Base-by-base conservation (phyloP, 2,797 vertebrate genomes). In the Tiaroga cobitis region DNA sequence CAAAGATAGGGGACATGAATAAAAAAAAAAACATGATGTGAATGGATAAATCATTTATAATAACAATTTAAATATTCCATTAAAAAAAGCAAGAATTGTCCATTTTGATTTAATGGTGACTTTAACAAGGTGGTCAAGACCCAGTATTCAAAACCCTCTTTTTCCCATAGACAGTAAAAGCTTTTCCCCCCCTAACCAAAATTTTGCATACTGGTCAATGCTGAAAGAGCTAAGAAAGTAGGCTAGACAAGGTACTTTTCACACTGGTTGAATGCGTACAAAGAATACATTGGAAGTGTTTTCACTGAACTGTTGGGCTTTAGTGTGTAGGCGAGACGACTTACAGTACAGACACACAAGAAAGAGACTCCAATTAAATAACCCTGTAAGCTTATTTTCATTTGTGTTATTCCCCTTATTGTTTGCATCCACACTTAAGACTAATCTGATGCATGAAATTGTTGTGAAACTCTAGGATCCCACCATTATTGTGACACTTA, bases 241-340 rank as follows among this genome's bases (percentile, higher is more conserved):
- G 89, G 88, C 81, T 74, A 83, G 88, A 61, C 43, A 85, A 83
- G 87, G 89, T 90, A 85, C 86, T 70, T 83, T 86, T 37, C 77
- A 88, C 86, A 89, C 90, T 72, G 88, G 76, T 82, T 90, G 65
- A 61, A 70, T 67, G 21, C 75, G 24, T 43, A 76, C 85, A 82
- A 77, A 88, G 82, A 83, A 61, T 81, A 19, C 39, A 79, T 84
- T 89, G 81, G 83, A 69, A 74, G 73, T 56, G 37, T 79, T 83
- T 79, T 82, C 56, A 74, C 24, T 41, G 75, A 85, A 61, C 29
- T 51, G 34, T 24, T 79, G 46, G 46, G 46, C 34, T 69, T 51
- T 75, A n/a, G 81, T 34, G 56, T 63, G 70, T 74, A 39, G 80
- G 68, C 6, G n/a, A 72, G 29, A 29, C n/a, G 34, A 59, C 34